Evolutionary conservation across 2,797 vertebrate species (phyloP), one percentile per base, ranked within the genome.

Genomic region (Darevskia mixta): DNA sequence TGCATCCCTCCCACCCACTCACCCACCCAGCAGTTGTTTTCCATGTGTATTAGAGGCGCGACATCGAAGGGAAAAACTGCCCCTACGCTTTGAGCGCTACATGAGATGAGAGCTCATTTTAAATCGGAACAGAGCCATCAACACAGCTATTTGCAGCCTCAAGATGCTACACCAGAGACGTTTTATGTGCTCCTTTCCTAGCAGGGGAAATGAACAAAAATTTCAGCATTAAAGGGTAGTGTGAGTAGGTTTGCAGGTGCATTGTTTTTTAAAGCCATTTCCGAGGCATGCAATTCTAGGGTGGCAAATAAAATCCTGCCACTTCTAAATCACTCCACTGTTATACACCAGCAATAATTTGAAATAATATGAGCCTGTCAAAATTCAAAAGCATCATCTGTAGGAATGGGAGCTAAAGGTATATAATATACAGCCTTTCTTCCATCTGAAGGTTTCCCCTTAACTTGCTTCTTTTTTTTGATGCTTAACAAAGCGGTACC

Each of bases 121-220:
- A 86, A 86, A 85, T 0, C 2, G 72, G 71, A 87, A 79, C 67
- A 41, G n/a, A 69, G 29, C 61, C 64, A 81, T 87, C 77, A 81
- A 38, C 35, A 25, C n/a, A 81, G 71, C 82, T 81, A 85, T 87
- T 90, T 87, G 82, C 86, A 90, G 49, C 77, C 72, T 84, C 85
- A 84, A 81, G 41, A 90, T 87, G 72, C 86, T 81, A 81, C 77
- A 85, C 86, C 64, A 80, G 86, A 90, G 86, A 87, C 83, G 23
- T 87, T 90, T 84, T 87, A 87, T 64, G 86, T 85, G 82, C 82
- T 61, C 1, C 41, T 43, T 67, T 61, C 76, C 55, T 8, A 79
- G 49, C 20, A 82, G 79, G 82, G 58, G 82, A 93, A 92, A 85
- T 69, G 3, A 76, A 6, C n/a, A 9, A 87, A 87, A 25, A 82